These are phyloP conservation scores for Aelia acuminata DNA, from an alignment of 2,888 invertebrate species.

Conservation along the genomic window DNA sequence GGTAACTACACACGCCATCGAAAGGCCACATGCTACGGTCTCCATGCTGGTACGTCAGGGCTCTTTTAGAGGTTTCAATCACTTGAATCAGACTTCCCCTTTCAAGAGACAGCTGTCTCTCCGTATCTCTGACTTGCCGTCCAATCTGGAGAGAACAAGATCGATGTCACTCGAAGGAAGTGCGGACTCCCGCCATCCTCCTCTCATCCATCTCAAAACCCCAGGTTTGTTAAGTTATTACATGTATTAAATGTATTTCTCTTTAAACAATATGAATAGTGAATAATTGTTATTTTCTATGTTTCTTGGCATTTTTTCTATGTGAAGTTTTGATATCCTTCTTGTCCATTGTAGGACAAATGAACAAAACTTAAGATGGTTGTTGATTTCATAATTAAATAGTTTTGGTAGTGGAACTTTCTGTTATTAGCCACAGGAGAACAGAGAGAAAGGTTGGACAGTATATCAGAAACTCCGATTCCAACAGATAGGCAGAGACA, in stretches of 20 bases:
- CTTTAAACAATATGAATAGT: neutral
- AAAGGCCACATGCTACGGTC: slow-evolving; percentile 95
- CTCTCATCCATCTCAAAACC: slow-evolving; percentile 70
- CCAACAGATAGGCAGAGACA: slow-evolving; percentile 47
- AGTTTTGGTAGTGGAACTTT: slow-evolving; percentile 7
- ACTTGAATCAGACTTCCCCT: slow-evolving; percentile 86
- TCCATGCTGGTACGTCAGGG: slow-evolving; percentile 95
- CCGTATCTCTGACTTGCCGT: slow-evolving; percentile 94
- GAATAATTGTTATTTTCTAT: neutral
- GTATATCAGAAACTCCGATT: slow-evolving; percentile 50
- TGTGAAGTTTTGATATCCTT: neutral
- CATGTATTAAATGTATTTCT: neutral
- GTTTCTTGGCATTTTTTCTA: neutral
- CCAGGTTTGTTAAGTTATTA: slow-evolving; percentile 68
- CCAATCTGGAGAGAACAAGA: slow-evolving; percentile 86
- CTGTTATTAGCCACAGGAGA: slow-evolving; percentile 35
- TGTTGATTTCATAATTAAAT: neutral
- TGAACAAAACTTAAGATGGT: neutral
- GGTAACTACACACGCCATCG: slow-evolving; percentile 93
- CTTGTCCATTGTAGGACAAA: neutral
- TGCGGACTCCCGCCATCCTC: slow-evolving; percentile 69
- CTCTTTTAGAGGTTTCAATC: slow-evolving; percentile 92
- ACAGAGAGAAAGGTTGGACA: slow-evolving; percentile 51
- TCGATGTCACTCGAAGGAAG: slow-evolving; percentile 71
- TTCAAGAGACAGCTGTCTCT: slow-evolving; percentile 97